These are phyloP conservation scores for Nebria brevicollis DNA, from an alignment of 2,888 invertebrate genomes.

Conservation along the genomic window DNA sequence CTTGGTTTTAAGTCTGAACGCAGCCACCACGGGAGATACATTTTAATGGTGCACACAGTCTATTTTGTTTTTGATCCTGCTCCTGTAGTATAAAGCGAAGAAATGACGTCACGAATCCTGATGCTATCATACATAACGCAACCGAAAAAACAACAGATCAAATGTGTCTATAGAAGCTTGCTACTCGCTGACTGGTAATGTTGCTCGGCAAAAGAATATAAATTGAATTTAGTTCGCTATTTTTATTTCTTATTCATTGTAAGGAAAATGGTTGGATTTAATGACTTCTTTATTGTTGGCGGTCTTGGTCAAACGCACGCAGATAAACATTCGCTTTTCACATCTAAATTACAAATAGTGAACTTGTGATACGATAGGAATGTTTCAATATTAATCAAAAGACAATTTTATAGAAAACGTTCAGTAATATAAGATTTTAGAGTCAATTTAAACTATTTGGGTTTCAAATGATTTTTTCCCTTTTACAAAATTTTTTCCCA, in stretches of 20 bases:
- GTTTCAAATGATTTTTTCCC: too few relatives aligned
- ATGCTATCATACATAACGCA: slow-evolving; percentile 14
- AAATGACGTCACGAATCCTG: not conserved
- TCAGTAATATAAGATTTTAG: too few relatives aligned
- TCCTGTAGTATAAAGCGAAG: slow-evolving; percentile 22
- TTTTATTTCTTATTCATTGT: slow-evolving; percentile 39
- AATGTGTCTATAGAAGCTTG: slow-evolving; percentile 13
- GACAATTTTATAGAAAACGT: too few relatives aligned
- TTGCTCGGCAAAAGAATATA: slow-evolving; percentile 43
- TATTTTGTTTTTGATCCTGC: slow-evolving; percentile 44
- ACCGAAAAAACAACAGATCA: slow-evolving; percentile 30
- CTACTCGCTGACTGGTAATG: not conserved
- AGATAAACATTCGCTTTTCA: not conserved
- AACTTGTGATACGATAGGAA: too few relatives aligned
- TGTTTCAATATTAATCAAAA: too few relatives aligned
- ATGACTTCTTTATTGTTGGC: slow-evolving; percentile 36
- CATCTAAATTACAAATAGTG: not conserved
- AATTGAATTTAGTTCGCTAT: slow-evolving; percentile 45
- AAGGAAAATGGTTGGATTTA: slow-evolving; percentile 34
- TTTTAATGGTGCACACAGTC: slow-evolving; percentile 37
- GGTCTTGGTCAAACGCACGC: not conserved
- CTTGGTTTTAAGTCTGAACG: not conserved
- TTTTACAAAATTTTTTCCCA: too few relatives aligned
- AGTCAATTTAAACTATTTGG: too few relatives aligned
- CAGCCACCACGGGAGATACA: slow-evolving; percentile 32